A percentile compares a stretch with the other conserved stretches of the same genome.
These are phyloP conservation scores for Onychostruthus taczanowskii DNA, from an alignment of 2,113 vertebrate genomes.

Conservation along the genomic window DNA sequence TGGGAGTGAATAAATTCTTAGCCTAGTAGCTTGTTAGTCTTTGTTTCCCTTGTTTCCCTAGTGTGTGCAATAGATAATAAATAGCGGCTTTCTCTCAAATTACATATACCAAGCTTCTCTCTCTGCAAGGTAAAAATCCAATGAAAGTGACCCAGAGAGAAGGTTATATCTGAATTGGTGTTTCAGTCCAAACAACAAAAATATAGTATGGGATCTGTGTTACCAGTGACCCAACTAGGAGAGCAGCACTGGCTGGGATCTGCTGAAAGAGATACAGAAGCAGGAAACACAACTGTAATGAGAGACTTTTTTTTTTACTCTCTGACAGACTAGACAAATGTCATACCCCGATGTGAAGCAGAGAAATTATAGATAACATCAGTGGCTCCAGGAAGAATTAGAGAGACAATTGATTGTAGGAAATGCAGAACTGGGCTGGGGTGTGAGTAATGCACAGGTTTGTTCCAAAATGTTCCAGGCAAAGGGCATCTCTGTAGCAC, in stretches of 20 bases:
- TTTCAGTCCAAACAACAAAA: neutral
- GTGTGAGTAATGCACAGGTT: neutral
- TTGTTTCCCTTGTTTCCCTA: neutral
- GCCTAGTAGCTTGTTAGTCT: neutral
- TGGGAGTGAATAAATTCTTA: neutral
- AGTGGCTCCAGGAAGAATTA: neutral
- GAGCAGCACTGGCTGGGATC: neutral
- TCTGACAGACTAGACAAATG: neutral
- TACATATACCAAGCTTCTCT: neutral
- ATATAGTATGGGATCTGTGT: neutral
- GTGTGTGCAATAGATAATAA: neutral
- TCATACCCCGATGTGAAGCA: neutral
- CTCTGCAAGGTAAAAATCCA: neutral
- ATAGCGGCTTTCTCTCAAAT: neutral
- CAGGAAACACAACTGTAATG: conserved; percentile 8
- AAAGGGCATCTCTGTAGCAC: neutral
- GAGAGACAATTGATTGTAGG: neutral
- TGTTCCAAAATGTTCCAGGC: neutral
- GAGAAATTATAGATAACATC: conserved; percentile 26
- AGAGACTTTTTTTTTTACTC: conserved; percentile 32
- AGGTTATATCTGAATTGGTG: neutral
- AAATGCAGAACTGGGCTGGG: neutral
- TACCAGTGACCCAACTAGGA: neutral
- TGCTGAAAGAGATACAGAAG: neutral
- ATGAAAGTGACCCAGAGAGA: neutral